Conservation (phyloP, 2,888 invertebrate genomes). For the Panopea generosa region DNA sequence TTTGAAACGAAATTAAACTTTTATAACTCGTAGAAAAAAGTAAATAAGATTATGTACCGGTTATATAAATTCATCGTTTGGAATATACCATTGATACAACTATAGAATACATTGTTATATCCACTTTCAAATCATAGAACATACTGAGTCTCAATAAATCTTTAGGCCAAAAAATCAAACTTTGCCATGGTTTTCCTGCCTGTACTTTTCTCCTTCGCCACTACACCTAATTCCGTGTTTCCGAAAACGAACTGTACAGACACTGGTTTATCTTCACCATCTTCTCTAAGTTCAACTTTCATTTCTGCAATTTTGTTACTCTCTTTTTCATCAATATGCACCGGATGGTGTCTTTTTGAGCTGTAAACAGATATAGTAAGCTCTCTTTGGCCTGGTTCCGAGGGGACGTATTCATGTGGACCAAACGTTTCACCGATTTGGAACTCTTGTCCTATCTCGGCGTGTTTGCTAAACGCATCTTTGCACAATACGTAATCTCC, state of each 20-base stretch:
- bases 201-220: constrained; percentile 43
- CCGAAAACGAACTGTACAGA: constrained; percentile 62
- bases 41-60: too few species aligned
- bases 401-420: constrained; percentile 54
- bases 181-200: constrained; percentile 39
- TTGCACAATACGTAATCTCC: constrained; percentile 49
- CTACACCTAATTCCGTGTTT: constrained; percentile 55
- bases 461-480: constrained; percentile 57
- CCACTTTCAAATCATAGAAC: too few species aligned
- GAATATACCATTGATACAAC: too few species aligned
- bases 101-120: too few species aligned
- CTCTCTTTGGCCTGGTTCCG: constrained; percentile 29
- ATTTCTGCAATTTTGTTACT: constrained; percentile 58
- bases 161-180: constrained; percentile 36
- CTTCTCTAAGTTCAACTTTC: constrained; percentile 37
- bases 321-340: constrained; percentile 42
- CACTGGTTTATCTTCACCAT: constrained; percentile 50
- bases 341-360: constrained; percentile 35
- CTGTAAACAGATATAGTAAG: constrained; percentile 52
- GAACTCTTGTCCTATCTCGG: constrained; percentile 42
- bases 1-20: too few species aligned
- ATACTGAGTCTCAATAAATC: too few species aligned
- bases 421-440: constrained; percentile 44
- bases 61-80: too few species aligned
- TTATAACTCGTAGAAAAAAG: too few species aligned